These are phyloP conservation scores for Papilio glaucus DNA, from an alignment of 1,140 invertebrate genomes.

Conservation along the genomic window DNA sequence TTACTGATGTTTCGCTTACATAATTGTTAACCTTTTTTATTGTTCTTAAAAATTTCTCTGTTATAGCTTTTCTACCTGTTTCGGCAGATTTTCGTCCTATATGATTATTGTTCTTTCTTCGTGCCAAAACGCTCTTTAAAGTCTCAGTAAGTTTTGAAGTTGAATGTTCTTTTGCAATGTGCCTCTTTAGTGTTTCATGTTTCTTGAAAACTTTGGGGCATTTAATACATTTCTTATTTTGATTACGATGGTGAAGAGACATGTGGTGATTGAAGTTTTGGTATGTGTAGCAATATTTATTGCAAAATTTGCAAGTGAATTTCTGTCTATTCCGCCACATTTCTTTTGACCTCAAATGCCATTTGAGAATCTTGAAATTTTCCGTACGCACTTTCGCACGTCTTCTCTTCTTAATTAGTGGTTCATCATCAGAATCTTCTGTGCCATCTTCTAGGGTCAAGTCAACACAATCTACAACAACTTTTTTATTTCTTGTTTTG, in stretches of 20 bases:
- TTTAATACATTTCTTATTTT: constrained; percentile 63
- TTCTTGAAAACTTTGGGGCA: constrained; percentile 59
- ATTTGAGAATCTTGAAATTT: constrained; percentile 8
- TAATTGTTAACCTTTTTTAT: constrained; percentile 57
- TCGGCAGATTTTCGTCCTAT: constrained; percentile 16
- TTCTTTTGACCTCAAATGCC: constrained; percentile 39
- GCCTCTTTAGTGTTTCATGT: constrained; percentile 51
- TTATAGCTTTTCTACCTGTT: neutral
- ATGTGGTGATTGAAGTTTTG: constrained; percentile 72
- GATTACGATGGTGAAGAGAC: constrained; percentile 54
- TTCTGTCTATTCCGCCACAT: constrained; percentile 41
- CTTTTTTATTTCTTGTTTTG: constrained; percentile 30
- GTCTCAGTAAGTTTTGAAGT: constrained; percentile 69
- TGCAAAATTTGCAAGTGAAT: constrained; percentile 65
- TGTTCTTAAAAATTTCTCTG: constrained; percentile 54
- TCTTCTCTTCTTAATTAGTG: constrained; percentile 43
- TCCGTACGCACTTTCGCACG: neutral
- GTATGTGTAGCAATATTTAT: constrained; percentile 69
- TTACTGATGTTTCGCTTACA: constrained; percentile 38
- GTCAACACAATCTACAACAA: neutral
- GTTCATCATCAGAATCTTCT: constrained; percentile 55
- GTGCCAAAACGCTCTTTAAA: constrained; percentile 63
- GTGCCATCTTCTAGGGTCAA: constrained; percentile 27
- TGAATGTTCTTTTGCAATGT: constrained; percentile 59
- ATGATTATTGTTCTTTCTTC: constrained; percentile 44